These are phyloP conservation scores for Notothenia rossii DNA, from an alignment of 2,113 vertebrate species.

Conservation along the genomic window DNA sequence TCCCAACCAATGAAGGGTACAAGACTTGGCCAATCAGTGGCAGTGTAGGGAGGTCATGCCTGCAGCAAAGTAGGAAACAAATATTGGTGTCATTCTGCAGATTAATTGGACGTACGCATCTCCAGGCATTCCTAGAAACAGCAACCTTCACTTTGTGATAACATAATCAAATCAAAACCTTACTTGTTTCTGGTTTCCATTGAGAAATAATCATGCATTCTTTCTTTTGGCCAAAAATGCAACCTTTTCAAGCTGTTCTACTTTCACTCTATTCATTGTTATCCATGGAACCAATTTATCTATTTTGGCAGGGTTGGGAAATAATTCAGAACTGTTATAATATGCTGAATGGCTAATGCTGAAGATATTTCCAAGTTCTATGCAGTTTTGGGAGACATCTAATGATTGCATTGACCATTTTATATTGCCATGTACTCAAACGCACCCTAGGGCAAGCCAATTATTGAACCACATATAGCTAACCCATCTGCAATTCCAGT, in stretches of 20 bases:
- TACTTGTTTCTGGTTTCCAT: not conserved
- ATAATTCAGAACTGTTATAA: not conserved
- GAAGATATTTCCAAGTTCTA: not conserved
- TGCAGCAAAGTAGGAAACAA: no score
- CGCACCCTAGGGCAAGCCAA: not conserved
- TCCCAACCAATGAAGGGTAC: no score
- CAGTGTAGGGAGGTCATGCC: no score
- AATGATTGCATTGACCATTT: slow-evolving; percentile 9
- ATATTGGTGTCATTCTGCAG: no score
- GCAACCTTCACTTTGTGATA: no score
- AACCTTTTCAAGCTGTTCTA: no score
- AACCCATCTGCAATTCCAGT: slow-evolving; percentile 16
- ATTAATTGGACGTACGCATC: not conserved
- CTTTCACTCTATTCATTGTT: not conserved
- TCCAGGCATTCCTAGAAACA: not conserved
- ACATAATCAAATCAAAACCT: not conserved
- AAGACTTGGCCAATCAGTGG: no score
- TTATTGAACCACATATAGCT: slow-evolving; percentile 14
- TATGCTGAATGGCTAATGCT: not conserved
- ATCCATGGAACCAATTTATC: not conserved
- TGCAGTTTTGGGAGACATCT: slow-evolving; percentile 2
- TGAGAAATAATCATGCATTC: not conserved
- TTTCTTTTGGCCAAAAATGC: no score
- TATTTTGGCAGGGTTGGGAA: not conserved
- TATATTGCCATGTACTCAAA: slow-evolving; percentile 18